Evolutionary conservation across 1,140 invertebrate genomes (phyloP).

Genomic region (Ooceraea biroi): DNA sequence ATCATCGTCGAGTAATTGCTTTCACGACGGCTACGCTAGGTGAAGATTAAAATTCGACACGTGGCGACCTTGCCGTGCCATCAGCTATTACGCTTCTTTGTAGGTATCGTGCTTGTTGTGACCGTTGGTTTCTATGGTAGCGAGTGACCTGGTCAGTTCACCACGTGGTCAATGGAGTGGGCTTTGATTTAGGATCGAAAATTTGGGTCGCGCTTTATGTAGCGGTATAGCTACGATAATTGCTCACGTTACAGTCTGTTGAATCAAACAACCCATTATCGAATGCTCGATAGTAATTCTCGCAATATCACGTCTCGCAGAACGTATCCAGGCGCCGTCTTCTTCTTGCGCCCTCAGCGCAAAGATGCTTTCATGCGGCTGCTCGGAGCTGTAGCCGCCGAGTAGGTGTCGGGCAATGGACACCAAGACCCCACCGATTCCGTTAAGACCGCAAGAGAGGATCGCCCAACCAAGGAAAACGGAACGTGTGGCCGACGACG

Average conservation of each 20-base stretch:
- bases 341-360: slow-evolving; percentile 67
- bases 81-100: slow-evolving; percentile 73
- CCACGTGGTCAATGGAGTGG: slow-evolving; percentile 82
- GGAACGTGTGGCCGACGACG: slow-evolving; percentile 77
- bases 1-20: slow-evolving; percentile 25
- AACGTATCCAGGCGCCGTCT: slow-evolving; percentile 45
- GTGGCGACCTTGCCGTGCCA: slow-evolving; percentile 80
- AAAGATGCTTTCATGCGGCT: slow-evolving; percentile 73
- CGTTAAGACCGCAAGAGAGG: slow-evolving; percentile 79
- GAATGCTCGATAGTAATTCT: too few relatives aligned
- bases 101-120: slow-evolving; percentile 80
- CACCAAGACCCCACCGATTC: slow-evolving; percentile 84
- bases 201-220: slow-evolving; percentile 66
- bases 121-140: slow-evolving; percentile 82
- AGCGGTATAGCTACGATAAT: neutral
- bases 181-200: slow-evolving; percentile 58
- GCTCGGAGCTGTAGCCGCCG: slow-evolving; percentile 71
- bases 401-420: slow-evolving; percentile 83
- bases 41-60: slow-evolving; percentile 67
- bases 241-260: too few relatives aligned
- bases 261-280: too few relatives aligned
- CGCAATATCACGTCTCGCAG: too few relatives aligned
- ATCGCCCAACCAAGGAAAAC: slow-evolving; percentile 72
- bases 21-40: slow-evolving; percentile 1
- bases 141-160: slow-evolving; percentile 85